Evolutionary conservation across 2,113 vertebrate genomes (phyloP).

Genomic region (cattle (Bos taurus)): ARS-UCD2.0 NC_037328.1:38164001-38164500

Average conservation of each 20-base stretch:
- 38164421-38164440: background rate
- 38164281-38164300: background rate
- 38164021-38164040: background rate
- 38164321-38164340: background rate
- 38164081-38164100: background rate
- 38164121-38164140: background rate
- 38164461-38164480: background rate
- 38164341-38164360: background rate
- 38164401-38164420: background rate
- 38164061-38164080: background rate
- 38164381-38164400: background rate
- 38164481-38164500: background rate
- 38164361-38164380: background rate
- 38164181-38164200: background rate
- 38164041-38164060: conserved; percentile 18
- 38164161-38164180: background rate
- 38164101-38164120: background rate
- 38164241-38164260: background rate
- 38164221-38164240: conserved; percentile 15
- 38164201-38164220: conserved; percentile 5
- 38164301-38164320: background rate
- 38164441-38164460: background rate
- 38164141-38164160: background rate
- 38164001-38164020: background rate
- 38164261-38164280: conserved; percentile 25